Evolutionary conservation across 2,797 vertebrate genomes (phyloP), one percentile per base, ranked within the genome.

Genomic region (Neosilurus mollespiculum): DNA sequence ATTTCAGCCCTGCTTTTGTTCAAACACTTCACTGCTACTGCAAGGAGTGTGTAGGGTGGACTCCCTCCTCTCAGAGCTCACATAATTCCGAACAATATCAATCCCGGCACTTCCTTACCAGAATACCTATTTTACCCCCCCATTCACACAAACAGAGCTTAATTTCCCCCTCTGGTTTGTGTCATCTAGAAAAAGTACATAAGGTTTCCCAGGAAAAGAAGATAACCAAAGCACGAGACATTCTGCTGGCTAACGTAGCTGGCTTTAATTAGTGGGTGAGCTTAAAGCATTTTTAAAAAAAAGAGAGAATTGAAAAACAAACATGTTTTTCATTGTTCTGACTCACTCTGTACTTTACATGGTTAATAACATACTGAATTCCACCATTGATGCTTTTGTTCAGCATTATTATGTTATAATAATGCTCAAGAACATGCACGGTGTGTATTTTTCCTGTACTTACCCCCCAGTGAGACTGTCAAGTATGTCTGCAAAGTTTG

Each of bases 251-350:
- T 14, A 79, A 66, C 10, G 0, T 20, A 20, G 24, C 62, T 54
- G 62, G 10, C 24, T 78, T 78, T 78, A 64, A 78, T 78, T 64
- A 78, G 59, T 64, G 34, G 51, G 14, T 59, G 26, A 51, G n/a
- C 75, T 49, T 24, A 4, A 64, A 64, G 59, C 10, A 77, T 22
- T 18, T 76, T 26, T 73, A 12, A 12, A 30, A 11, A 24, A 34
- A 15, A 77, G 4, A n/a, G 37, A 12, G 9, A 56, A 0, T 75
- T 75, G 9, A 59, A 62, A 22, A 61, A 49, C 30, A 78, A 78
- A 34, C n/a, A 16, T 51, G 15, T 64, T 64, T 24, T 24, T 24
- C 34, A 53, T 43, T 53, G 59, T 26, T 30, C 37, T 64, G 16
- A 78, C 61, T 65, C 61, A 26, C 37, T 75, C 72, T 11, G 12